Conservation (phyloP, 2,113 vertebrate genomes). For the Astur gentilis region DNA sequence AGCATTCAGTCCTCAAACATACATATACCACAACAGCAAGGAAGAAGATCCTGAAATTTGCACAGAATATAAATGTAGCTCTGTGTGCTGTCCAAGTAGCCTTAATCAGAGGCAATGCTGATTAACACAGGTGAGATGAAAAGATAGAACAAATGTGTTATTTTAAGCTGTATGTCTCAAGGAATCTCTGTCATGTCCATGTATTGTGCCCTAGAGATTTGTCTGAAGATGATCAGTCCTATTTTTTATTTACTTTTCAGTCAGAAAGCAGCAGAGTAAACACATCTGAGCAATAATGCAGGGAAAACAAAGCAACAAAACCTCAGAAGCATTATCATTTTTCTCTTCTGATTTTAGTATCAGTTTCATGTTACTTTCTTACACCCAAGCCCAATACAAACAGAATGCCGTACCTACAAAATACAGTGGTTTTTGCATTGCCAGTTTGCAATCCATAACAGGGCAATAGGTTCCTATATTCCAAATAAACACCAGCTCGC, state of each 20-base stretch:
- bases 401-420: background rate
- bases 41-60: background rate
- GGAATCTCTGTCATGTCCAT: background rate
- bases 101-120: background rate
- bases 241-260: background rate
- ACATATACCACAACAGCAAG: background rate
- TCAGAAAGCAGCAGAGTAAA: background rate
- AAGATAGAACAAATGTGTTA: background rate
- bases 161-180: background rate
- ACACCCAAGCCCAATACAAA: background rate
- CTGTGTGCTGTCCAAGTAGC: background rate
- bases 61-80: background rate
- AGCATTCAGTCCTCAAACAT: background rate
- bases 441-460: background rate
- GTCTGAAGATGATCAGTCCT: background rate
- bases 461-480: background rate
- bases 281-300: background rate
- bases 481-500: background rate
- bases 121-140: background rate
- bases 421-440: background rate
- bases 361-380: background rate
- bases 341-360: background rate
- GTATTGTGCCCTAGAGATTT: background rate
- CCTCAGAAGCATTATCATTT: rapidly evolving
- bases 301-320: background rate